A percentile compares a stretch with the other conserved stretches of the same genome.
Evolutionary conservation across 2,888 invertebrate genomes (phyloP).

Genomic region (Drosophila acutilabella): DNA sequence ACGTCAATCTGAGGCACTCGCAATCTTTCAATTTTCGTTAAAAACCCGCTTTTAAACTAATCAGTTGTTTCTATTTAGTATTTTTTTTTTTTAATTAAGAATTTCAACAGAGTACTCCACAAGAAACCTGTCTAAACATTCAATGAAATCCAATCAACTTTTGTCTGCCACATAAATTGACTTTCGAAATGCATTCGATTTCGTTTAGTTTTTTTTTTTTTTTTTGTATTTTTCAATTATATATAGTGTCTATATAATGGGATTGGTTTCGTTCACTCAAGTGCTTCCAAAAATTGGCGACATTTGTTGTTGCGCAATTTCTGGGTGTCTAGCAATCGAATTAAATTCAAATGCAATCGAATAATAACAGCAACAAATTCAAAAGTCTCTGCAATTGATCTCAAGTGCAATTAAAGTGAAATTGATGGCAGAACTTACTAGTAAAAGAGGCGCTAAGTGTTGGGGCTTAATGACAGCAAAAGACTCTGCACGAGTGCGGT

Average conservation of each 20-base stretch:
- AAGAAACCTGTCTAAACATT: constrained; percentile 45
- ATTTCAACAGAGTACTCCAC: background rate
- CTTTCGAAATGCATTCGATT: constrained; percentile 54
- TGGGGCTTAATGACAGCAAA: no score
- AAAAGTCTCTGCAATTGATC: constrained; percentile 57
- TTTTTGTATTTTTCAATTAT: background rate
- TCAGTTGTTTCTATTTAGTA: constrained; percentile 6
- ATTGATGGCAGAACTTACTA: constrained; percentile 41
- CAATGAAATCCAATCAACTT: constrained; percentile 59
- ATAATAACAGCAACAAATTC: constrained; percentile 14
- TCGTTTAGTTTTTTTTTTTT: background rate
- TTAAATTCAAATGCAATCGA: constrained; percentile 69
- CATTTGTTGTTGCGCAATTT: constrained; percentile 62
- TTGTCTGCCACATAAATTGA: constrained; percentile 56
- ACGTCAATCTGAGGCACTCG: constrained; percentile 1
- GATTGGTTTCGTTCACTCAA: constrained; percentile 1
- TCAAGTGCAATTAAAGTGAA: constrained; percentile 66
- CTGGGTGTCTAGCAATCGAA: constrained; percentile 66
- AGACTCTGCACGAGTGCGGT: no score
- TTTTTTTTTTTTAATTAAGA: constrained; percentile 17
- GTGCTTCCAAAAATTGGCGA: constrained; percentile 35
- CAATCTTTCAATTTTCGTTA: background rate
- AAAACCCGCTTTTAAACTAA: constrained; percentile 6
- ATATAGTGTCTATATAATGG: constrained; percentile 2
- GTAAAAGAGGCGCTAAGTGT: background rate